phyloP scores from a whole-genome alignment of 2,888 invertebrate species.

The Sarcophaga subvicina region DNA sequence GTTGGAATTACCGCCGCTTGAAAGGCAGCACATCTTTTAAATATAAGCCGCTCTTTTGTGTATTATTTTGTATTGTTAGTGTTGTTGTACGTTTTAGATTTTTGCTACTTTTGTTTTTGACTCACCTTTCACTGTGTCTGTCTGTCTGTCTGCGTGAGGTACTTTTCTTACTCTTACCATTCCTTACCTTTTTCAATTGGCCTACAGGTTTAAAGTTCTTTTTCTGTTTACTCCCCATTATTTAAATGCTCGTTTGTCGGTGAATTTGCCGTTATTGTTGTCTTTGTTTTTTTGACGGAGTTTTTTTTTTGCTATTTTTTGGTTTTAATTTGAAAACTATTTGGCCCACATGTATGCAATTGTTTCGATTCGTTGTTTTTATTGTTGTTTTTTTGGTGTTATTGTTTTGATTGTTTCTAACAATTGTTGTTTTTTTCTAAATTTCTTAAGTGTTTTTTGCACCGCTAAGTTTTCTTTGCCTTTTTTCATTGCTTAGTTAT shows the following conservation, averaged over 20 bases:
- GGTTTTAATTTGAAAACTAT: constrained; percentile 64
- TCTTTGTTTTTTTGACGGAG: constrained; percentile 9
- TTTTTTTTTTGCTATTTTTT: constrained; percentile 10
- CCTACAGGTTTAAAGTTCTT: constrained; percentile 54
- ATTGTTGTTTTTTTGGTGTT: constrained; percentile 66
- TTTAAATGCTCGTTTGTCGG: constrained; percentile 66
- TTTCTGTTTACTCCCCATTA: constrained; percentile 46
- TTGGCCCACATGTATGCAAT: constrained; percentile 49
- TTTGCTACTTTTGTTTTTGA: constrained; percentile 54
- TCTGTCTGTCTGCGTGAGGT: not conserved
- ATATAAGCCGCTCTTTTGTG: constrained; percentile 44
- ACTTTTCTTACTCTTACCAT: not conserved
- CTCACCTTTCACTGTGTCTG: constrained; percentile 52
- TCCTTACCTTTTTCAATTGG: constrained; percentile 41
- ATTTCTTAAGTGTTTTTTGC: constrained; percentile 49
- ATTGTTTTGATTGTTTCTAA: constrained; percentile 69
- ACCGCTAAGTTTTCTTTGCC: constrained; percentile 46
- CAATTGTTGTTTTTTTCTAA: constrained; percentile 1
- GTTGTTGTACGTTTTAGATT: constrained; percentile 48
- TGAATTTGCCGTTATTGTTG: constrained; percentile 14
- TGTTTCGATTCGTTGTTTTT: constrained; percentile 57
- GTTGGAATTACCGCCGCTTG: constrained; percentile 9
- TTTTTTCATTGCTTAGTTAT: constrained; percentile 54
- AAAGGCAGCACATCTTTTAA: constrained; percentile 27
- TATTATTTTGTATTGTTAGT: constrained; percentile 35